These are phyloP conservation scores for Anthopleura sola DNA, from an alignment of 64 coral and sea anemone genomes.

Conservation along the genomic window DNA sequence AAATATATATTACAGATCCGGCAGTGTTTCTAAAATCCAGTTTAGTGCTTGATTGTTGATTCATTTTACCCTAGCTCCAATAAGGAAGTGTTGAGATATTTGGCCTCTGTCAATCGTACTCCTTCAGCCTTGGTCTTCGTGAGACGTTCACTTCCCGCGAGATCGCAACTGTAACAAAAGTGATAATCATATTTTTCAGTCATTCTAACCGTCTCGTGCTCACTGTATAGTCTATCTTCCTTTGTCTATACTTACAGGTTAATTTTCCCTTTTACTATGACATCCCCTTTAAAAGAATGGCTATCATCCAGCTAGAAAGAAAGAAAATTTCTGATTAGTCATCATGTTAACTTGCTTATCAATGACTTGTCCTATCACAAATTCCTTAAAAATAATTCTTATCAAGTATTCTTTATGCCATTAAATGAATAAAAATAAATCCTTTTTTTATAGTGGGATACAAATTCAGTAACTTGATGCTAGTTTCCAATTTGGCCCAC, in stretches of 20 bases:
- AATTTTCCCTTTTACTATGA: slow-evolving; percentile 94
- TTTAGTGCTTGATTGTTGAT: background rate
- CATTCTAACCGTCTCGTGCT: background rate
- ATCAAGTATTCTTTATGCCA: too few relatives aligned
- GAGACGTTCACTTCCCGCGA: slow-evolving; percentile 82
- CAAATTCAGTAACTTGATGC: too few relatives aligned
- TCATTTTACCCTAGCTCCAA: slow-evolving; percentile 80
- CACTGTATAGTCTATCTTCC: too few relatives aligned
- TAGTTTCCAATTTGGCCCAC: too few relatives aligned
- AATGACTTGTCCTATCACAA: too few relatives aligned
- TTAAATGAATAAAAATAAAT: too few relatives aligned
- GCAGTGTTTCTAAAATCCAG: background rate
- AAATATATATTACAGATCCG: background rate
- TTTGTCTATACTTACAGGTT: slow-evolving; percentile 66
- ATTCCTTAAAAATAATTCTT: too few relatives aligned
- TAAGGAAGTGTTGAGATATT: slow-evolving; percentile 86
- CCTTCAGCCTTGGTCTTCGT: slow-evolving; percentile 95
- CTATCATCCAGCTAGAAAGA: slow-evolving; percentile 61
- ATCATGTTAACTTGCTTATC: too few relatives aligned
- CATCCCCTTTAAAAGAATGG: slow-evolving; percentile 64
- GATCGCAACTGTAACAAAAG: slow-evolving; percentile 58
- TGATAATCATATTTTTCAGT: background rate
- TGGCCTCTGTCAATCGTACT: slow-evolving; percentile 82
- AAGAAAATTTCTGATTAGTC: background rate
- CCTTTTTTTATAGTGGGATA: too few relatives aligned